Evolutionary conservation across 1,140 invertebrate genomes (phyloP), one percentile per base, ranked within the genome.

Genomic region (Contarinia nasturtii): DNA sequence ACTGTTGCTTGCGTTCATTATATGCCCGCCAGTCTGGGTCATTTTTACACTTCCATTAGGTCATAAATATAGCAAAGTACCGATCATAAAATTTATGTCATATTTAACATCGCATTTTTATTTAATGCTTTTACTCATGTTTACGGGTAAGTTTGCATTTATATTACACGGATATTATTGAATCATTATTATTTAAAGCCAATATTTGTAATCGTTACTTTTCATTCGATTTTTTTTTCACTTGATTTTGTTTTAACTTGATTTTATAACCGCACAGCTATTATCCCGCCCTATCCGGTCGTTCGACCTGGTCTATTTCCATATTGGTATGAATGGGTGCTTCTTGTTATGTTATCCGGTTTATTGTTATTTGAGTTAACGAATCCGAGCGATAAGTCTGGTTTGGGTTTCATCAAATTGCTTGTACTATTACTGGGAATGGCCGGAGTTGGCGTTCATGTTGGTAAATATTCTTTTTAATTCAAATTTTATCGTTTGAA

Each of bases 31-130:
- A 10, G 78, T 98, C 1, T 98, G 95, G 95, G 70, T 98, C 46
- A 79, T 86, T 11, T 94, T 98, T 63, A 96, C 92, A 33, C 74
- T 98, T 53, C 94, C 94, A 11, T 68, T 97, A 52, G 88, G 88
- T 18, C 90, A 94, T 68, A 86, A 86, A 63, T 96, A 93, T 66
- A 87, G 92, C 72, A 91, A 87, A 69, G 80, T 86, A 55, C 95
- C 95, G 17, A 95, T 98, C 53, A 95, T 98, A 57, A 98, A 98
- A 68, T 98, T 98, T 65, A 96, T 98, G 86, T 94, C 92, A 12
- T 96, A 98, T 67, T 74, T 98, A 45, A 96, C 94, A 1, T 97
- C 95, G 1, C 95, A 98, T 68, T 81, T 98, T 52, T 95, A 96
- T 66, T 77, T 98, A 46, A 96, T 98, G 80, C 67, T 91, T 43